These are phyloP conservation scores for Lutraria rhynchaena DNA, from an alignment of 1,140 invertebrate genomes.

Conservation along the genomic window DNA sequence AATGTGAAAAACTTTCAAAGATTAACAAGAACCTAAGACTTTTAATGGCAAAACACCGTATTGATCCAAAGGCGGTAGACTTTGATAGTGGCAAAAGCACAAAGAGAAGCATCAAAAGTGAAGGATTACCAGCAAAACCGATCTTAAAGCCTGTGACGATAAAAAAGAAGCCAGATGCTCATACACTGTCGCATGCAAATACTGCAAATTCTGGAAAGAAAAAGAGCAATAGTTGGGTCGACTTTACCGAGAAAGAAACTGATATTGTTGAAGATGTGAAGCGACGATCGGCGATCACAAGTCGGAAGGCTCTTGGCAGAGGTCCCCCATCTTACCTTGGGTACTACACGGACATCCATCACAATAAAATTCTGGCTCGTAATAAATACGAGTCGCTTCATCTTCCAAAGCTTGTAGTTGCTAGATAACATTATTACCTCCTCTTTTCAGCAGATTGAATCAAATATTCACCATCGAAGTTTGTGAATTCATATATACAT, in stretches of 20 bases:
- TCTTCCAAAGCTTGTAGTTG: slow-evolving; percentile 47
- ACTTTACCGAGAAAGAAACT: slow-evolving; percentile 36
- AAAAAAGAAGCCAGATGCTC: slow-evolving; percentile 33
- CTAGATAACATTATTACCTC: slow-evolving; percentile 25
- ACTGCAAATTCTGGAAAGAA: slow-evolving; percentile 12
- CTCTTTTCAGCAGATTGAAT: neutral
- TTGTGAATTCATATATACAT: no score
- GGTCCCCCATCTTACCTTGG: slow-evolving; percentile 58
- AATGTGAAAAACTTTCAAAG: slow-evolving; percentile 60
- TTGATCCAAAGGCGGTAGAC: slow-evolving; percentile 61
- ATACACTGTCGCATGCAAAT: slow-evolving; percentile 15
- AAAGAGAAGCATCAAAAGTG: slow-evolving; percentile 22
- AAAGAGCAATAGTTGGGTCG: slow-evolving; percentile 45
- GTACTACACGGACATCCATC: slow-evolving; percentile 59
- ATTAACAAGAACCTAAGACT: slow-evolving; percentile 60
- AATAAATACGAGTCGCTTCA: slow-evolving; percentile 19
- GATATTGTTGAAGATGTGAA: slow-evolving; percentile 23
- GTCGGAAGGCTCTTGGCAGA: slow-evolving; percentile 37
- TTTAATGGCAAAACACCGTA: slow-evolving; percentile 54
- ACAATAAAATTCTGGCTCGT: slow-evolving; percentile 15
- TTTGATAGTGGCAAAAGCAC: slow-evolving; percentile 45
- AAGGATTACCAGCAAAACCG: slow-evolving; percentile 19
- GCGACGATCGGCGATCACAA: slow-evolving; percentile 23
- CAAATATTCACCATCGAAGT: neutral
- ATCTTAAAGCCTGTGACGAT: slow-evolving; percentile 12